phyloP scores from a whole-genome alignment of 2,113 vertebrate genomes.

The Phodopus roborovskii region DNA sequence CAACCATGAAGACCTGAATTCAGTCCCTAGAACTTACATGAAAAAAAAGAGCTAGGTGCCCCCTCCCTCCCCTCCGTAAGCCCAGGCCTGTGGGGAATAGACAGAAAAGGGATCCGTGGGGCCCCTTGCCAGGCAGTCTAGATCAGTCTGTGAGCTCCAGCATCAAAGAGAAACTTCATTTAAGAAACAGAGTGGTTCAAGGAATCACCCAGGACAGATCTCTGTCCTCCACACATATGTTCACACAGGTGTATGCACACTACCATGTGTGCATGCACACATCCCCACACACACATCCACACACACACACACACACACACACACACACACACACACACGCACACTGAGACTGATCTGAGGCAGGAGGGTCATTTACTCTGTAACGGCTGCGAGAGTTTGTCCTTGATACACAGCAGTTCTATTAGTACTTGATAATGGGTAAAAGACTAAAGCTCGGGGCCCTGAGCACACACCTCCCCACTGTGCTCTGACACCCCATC shows the following conservation, averaged over 20 bases:
- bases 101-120: not conserved
- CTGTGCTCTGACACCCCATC: not conserved
- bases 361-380: not conserved
- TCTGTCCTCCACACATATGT: not conserved
- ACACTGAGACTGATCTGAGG: not conserved
- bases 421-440: not conserved
- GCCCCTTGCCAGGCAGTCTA: not conserved
- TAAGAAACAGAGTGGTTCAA: not conserved
- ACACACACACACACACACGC: not conserved
- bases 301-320: no score
- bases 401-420: accelerated
- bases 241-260: no score
- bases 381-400: not conserved
- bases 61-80: not conserved
- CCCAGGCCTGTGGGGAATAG: not conserved
- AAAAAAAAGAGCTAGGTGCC: not conserved
- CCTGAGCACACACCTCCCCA: not conserved
- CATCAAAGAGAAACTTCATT: not conserved
- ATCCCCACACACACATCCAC: no score
- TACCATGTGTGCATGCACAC: no score
- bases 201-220: not conserved
- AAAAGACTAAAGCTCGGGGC: not conserved
- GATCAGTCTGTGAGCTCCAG: not conserved
- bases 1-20: not conserved
- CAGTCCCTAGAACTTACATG: not conserved